Evolutionary conservation across 2,797 vertebrate genomes (phyloP).

Genomic region (Tympanoctomys barrerae): DNA sequence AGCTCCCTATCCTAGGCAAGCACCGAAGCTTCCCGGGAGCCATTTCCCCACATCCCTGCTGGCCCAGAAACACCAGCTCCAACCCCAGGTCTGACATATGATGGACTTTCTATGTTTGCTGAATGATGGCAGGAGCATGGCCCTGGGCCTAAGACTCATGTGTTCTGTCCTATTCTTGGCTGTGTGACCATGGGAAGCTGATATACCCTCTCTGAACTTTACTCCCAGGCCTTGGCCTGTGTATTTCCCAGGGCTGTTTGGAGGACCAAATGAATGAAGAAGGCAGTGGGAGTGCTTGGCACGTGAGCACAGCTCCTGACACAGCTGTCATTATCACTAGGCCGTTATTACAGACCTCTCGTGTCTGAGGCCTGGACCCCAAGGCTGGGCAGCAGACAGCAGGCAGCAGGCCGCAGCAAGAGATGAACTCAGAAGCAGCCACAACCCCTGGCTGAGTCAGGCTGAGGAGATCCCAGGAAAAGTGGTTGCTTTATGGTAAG

Average conservation of each 20-base stretch:
- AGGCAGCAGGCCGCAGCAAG: background rate
- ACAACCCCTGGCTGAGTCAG: conserved; percentile 72
- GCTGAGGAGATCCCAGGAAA: conserved; percentile 1
- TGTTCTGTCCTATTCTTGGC: background rate
- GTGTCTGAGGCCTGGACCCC: conserved; percentile 57
- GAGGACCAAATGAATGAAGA: conserved; percentile 60
- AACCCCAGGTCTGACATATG: background rate
- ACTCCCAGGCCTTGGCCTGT: background rate
- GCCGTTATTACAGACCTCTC: conserved; percentile 43
- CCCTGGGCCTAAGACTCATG: background rate
- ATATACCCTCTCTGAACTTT: conserved; percentile 47
- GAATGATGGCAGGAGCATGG: rapidly evolving
- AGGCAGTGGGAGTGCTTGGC: conserved; percentile 33
- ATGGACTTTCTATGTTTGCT: background rate
- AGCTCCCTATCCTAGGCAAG: background rate
- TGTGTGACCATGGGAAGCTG: background rate
- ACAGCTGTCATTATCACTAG: conserved; percentile 61
- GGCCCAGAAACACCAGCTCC: background rate
- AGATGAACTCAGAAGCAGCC: conserved; percentile 66
- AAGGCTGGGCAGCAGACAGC: conserved; percentile 8
- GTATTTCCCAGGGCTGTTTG: conserved; percentile 45
- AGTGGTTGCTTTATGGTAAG: conserved; percentile 35
- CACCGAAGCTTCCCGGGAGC: background rate
- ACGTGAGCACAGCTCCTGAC: conserved; percentile 27
- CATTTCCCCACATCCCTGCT: background rate